Evolutionary conservation across 2,113 vertebrate species (phyloP).

Genomic region (Mesoclemmys tuberculata): DNA sequence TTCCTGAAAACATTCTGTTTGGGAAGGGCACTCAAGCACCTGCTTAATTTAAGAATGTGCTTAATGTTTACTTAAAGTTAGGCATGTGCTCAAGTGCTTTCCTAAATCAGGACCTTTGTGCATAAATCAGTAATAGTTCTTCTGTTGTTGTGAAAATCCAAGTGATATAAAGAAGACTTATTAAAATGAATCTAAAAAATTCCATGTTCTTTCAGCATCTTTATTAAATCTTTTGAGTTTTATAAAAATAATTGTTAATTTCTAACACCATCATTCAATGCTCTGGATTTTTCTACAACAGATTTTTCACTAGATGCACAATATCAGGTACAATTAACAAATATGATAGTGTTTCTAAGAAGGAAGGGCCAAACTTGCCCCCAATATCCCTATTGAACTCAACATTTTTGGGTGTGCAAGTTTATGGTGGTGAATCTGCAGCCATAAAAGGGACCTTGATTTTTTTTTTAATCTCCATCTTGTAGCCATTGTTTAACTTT

Average conservation of each 20-base stretch:
- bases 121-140: slow-evolving; percentile 46
- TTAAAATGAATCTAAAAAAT: slow-evolving; percentile 32
- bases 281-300: slow-evolving; percentile 51
- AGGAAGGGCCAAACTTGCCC: slow-evolving; percentile 17
- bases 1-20: slow-evolving; percentile 30
- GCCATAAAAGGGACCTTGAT: not conserved
- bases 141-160: slow-evolving; percentile 40
- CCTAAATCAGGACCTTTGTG: slow-evolving; percentile 46
- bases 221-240: slow-evolving; percentile 53
- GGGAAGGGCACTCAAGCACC: slow-evolving; percentile 56
- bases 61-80: slow-evolving; percentile 46
- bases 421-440: not conserved
- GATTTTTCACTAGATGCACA: slow-evolving; percentile 35
- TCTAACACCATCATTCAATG: not conserved
- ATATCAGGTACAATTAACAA: slow-evolving; percentile 50
- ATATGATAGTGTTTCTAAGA: slow-evolving; percentile 42
- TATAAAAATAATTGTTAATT: slow-evolving; percentile 54
- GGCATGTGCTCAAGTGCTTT: not conserved
- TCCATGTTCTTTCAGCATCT: slow-evolving; percentile 39
- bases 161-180: slow-evolving; percentile 53
- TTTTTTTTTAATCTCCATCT: not conserved
- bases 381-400: not conserved
- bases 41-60: slow-evolving; percentile 4
- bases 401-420: not conserved
- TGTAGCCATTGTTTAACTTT: not conserved